A percentile compares a stretch with the other conserved stretches of the same genome.
Evolutionary conservation across 2,113 vertebrate species (phyloP).

Genomic region (Trematocara variabile): DNA sequence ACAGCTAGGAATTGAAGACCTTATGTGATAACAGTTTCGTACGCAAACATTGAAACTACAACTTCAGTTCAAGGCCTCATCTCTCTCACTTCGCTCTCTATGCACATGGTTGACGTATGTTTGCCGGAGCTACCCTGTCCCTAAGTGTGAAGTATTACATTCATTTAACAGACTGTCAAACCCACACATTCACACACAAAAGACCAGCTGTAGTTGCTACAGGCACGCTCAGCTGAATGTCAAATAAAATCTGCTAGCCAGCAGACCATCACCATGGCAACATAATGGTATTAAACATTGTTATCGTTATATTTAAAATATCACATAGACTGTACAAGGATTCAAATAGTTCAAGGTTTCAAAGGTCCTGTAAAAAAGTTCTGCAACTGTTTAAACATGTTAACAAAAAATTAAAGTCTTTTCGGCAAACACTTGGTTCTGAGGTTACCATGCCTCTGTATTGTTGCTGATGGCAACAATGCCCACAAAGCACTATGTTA

Average conservation of each 20-base stretch:
- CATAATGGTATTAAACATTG: background rate
- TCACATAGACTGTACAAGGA: background rate
- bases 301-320: background rate
- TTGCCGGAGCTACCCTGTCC: background rate
- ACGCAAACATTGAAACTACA: background rate
- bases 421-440: background rate
- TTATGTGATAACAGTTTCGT: conserved; percentile 1
- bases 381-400: background rate
- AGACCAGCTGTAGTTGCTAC: background rate
- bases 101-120: background rate
- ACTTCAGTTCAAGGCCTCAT: background rate
- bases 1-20: background rate
- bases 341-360: background rate
- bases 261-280: conserved; percentile 2
- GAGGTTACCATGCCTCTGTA: background rate
- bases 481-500: background rate
- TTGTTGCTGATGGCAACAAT: background rate
- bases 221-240: conserved; percentile 9
- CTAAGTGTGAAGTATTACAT: conserved; percentile 11
- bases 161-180: conserved; percentile 1
- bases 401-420: background rate
- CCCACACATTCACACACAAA: background rate
- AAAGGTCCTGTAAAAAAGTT: background rate
- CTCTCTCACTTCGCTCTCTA: background rate
- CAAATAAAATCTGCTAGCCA: conserved; percentile 6